These are phyloP conservation scores for Gnatocerus cornutus DNA, from an alignment of 2,888 invertebrate genomes.

Conservation along the genomic window DNA sequence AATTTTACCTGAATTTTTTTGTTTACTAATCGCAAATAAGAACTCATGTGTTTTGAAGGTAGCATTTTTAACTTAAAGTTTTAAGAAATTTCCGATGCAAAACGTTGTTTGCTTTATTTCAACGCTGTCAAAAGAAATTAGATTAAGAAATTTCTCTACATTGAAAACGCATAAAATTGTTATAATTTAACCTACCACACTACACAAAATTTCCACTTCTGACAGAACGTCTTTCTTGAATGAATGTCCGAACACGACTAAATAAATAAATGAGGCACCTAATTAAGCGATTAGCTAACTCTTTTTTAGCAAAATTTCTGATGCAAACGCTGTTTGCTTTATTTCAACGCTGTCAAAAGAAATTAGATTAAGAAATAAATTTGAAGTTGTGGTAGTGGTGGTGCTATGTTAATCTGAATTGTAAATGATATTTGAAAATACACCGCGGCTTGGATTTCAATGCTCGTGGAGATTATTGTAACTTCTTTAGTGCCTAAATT, in stretches of 20 bases:
- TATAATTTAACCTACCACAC: too few species aligned
- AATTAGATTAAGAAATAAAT: conserved; percentile 4
- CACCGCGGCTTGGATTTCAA: neutral
- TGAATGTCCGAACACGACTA: too few species aligned
- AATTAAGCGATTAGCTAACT: too few species aligned
- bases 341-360: neutral
- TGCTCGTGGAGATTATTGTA: neutral
- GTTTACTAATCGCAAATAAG: too few species aligned
- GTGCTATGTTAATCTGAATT: conserved; percentile 3
- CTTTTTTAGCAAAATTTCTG: too few species aligned
- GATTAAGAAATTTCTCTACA: conserved; percentile 3
- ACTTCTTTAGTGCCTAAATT: neutral
- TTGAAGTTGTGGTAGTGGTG: neutral
- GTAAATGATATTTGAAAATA: conserved; percentile 2
- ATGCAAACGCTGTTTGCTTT: neutral
- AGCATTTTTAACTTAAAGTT: too few species aligned
- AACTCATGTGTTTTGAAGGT: too few species aligned
- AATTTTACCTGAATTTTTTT: neutral
- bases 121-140: conserved; percentile 1
- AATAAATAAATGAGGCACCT: too few species aligned
- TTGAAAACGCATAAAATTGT: too few species aligned
- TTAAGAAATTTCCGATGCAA: neutral
- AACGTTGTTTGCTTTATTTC: neutral
- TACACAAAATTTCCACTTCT: too few species aligned
- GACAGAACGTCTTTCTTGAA: too few species aligned